Conservation (phyloP, 2,888 invertebrate genomes). For the Scaptomyza tumidula region DNA sequence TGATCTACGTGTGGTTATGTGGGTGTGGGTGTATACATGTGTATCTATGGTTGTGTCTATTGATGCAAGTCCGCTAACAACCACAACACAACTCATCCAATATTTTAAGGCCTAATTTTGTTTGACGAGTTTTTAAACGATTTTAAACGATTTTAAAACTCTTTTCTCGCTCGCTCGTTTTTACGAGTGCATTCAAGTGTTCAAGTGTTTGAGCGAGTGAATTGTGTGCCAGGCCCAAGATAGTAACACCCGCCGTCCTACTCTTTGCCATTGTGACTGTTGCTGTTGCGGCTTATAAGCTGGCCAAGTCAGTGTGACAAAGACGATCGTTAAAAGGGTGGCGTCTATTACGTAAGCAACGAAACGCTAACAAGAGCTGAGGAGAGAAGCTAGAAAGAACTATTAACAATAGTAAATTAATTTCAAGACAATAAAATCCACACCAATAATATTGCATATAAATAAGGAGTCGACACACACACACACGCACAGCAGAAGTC, state of each 20-base stretch:
- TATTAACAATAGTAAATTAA: slow-evolving; percentile 67
- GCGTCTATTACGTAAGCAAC: slow-evolving; percentile 68
- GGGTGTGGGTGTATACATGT: slow-evolving; percentile 26
- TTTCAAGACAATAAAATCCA: slow-evolving; percentile 64
- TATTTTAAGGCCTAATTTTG: slow-evolving; percentile 82
- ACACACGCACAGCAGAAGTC: too few species aligned
- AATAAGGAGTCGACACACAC: slow-evolving; percentile 40
- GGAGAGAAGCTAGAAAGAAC: slow-evolving; percentile 18
- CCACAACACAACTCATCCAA: slow-evolving; percentile 66
- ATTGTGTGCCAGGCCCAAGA: slow-evolving; percentile 69
- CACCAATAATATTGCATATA: slow-evolving; percentile 63
- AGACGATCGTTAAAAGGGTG: slow-evolving; percentile 31
- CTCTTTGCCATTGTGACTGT: slow-evolving; percentile 19
- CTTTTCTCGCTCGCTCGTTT: slow-evolving; percentile 61
- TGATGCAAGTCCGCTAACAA: slow-evolving; percentile 47
- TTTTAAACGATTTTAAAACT: slow-evolving; percentile 84
- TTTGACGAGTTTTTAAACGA: slow-evolving; percentile 85
- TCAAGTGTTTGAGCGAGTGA: slow-evolving; percentile 61
- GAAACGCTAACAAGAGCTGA: slow-evolving; percentile 33
- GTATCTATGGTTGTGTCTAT: slow-evolving; percentile 64
- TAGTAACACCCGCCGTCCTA: slow-evolving; percentile 39
- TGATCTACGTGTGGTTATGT: slow-evolving; percentile 28
- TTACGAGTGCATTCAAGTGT: slow-evolving; percentile 72
- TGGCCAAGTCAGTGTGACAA: slow-evolving; percentile 58
- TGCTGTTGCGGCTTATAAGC: slow-evolving; percentile 45